phyloP scores from a whole-genome alignment of 2,888 invertebrate genomes.

The Drosophila dives region DNA sequence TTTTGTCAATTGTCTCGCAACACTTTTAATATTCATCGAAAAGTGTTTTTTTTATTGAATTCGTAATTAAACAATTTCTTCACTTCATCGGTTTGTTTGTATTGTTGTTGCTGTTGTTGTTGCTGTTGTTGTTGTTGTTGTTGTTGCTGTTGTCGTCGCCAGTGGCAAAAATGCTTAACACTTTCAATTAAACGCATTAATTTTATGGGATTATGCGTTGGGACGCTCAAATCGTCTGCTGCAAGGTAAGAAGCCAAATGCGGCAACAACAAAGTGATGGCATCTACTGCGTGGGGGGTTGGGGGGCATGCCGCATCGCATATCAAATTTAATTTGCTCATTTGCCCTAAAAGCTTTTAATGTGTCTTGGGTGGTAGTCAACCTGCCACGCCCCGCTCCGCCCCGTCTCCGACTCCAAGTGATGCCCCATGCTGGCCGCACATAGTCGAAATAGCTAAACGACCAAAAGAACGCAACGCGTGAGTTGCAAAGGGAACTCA shows the following conservation, averaged over 20 bases:
- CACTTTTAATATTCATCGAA: conserved; percentile 45
- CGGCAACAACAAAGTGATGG: conserved; percentile 3
- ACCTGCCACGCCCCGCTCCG: too few relatives aligned
- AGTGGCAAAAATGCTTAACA: conserved; percentile 65
- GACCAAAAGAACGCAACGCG: background rate
- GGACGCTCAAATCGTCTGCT: conserved; percentile 12
- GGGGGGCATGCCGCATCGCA: conserved; percentile 47
- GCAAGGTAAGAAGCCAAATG: background rate
- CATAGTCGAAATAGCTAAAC: conserved; percentile 47
- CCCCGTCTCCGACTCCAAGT: background rate
- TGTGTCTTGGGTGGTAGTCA: conserved; percentile 61
- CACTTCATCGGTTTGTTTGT: conserved; percentile 7
- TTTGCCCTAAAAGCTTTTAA: conserved; percentile 81
- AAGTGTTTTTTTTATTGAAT: conserved; percentile 32
- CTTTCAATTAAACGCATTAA: conserved; percentile 81
- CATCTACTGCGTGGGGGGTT: background rate
- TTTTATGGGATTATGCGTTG: conserved; percentile 71
- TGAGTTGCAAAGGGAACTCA: background rate
- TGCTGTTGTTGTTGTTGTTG: conserved; percentile 8
- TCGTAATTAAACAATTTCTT: conserved; percentile 67
- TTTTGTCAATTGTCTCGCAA: conserved; percentile 60
- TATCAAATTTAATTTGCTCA: conserved; percentile 81
- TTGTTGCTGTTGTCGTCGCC: conserved; percentile 37
- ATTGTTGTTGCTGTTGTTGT: background rate
- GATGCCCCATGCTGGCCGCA: conserved; percentile 20